Evolutionary conservation across 2,113 vertebrate genomes (phyloP).

Genomic region (Vulpes lagopus): DNA sequence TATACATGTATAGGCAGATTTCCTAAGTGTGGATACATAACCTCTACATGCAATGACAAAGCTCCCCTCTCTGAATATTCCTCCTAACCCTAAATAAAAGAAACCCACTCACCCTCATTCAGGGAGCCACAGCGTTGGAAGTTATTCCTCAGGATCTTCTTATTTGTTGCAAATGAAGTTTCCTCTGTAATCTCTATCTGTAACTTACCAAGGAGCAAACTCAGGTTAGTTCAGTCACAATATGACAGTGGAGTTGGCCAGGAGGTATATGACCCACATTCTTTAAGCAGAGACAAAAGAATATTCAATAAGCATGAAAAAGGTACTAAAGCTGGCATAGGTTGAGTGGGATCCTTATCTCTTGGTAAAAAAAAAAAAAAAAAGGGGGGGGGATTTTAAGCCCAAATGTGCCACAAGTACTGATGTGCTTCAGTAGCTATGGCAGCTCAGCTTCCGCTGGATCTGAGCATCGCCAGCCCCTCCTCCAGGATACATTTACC

Average conservation of each 20-base stretch:
- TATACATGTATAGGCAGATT: background rate
- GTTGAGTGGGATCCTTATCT: background rate
- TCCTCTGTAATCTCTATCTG: background rate
- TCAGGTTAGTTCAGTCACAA: background rate
- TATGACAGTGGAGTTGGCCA: background rate
- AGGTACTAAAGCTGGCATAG: background rate
- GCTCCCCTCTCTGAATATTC: background rate
- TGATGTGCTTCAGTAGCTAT: background rate
- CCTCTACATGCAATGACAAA: background rate
- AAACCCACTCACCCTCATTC: background rate
- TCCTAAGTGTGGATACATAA: background rate
- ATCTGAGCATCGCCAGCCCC: background rate
- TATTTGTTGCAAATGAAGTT: background rate
- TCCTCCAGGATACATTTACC: background rate
- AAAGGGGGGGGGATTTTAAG: background rate
- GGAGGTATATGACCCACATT: background rate
- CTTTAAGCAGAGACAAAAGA: background rate
- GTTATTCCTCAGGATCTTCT: background rate
- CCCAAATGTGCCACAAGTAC: background rate
- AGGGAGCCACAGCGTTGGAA: background rate
- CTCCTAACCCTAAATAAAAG: background rate
- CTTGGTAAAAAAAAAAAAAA: background rate
- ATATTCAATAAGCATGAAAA: background rate
- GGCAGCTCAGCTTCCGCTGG: background rate
- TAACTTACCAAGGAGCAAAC: background rate